phyloP scores from a whole-genome alignment of 1,140 invertebrate genomes.

The Drosophila tsacasi region DNA sequence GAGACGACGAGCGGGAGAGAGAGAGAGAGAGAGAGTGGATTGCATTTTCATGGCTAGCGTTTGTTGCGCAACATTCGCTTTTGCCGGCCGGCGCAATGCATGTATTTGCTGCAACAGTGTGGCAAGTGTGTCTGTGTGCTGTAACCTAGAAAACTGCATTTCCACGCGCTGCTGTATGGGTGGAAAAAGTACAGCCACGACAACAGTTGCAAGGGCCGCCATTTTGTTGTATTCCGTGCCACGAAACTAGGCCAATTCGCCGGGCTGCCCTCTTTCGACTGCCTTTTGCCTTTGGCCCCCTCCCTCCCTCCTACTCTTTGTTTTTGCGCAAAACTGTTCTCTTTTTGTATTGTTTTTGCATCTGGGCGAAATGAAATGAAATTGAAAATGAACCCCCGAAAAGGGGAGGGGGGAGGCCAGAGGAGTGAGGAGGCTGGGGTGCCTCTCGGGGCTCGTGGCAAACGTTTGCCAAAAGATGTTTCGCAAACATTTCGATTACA shows the following conservation, averaged over 20 bases:
- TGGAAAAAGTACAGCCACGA: slow-evolving; percentile 82
- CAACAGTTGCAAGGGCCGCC: slow-evolving; percentile 80
- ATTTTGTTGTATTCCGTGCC: slow-evolving; percentile 67
- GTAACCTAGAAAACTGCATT: slow-evolving; percentile 71
- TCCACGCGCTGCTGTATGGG: slow-evolving; percentile 18
- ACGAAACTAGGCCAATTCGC: slow-evolving; percentile 79
- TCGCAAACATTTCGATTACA: slow-evolving; percentile 65
- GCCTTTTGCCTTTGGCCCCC: background rate
- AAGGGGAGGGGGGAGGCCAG: background rate
- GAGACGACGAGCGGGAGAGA: background rate
- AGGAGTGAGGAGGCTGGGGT: slow-evolving; percentile 2
- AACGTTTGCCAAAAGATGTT: slow-evolving; percentile 63
- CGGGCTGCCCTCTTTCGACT: slow-evolving; percentile 56
- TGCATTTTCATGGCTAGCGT: slow-evolving; percentile 70
- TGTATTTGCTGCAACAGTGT: slow-evolving; percentile 68
- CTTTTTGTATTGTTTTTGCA: slow-evolving; percentile 11
- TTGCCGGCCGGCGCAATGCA: slow-evolving; percentile 77
- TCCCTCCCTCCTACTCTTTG: background rate
- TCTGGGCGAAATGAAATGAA: slow-evolving; percentile 66
- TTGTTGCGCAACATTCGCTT: slow-evolving; percentile 78
- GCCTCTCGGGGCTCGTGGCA: slow-evolving; percentile 68
- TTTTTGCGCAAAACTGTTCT: slow-evolving; percentile 38
- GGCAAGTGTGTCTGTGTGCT: slow-evolving; percentile 46
- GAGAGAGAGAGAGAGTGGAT: slow-evolving; percentile 31
- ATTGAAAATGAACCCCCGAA: slow-evolving; percentile 34